These are phyloP conservation scores for Macroglossus sobrinus DNA, from an alignment of 2,113 vertebrate species.

Conservation along the genomic window DNA sequence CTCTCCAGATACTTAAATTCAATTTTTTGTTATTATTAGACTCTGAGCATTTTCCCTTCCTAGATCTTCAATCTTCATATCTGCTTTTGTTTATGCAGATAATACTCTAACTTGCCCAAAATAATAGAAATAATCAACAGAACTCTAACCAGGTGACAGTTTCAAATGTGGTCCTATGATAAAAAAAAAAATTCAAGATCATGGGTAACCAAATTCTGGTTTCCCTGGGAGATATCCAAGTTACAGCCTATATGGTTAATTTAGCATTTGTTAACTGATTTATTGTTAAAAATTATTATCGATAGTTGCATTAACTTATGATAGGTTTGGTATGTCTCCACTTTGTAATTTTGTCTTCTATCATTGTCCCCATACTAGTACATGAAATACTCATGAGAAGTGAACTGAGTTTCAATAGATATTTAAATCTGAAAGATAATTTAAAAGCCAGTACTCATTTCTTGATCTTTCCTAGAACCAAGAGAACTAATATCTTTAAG, in stretches of 20 bases:
- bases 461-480: neutral
- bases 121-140: neutral
- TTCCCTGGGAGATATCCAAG: neutral
- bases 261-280: neutral
- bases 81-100: neutral
- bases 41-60: neutral
- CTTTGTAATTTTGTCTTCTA: neutral
- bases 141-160: neutral
- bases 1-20: neutral
- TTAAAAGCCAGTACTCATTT: neutral
- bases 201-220: neutral
- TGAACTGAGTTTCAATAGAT: neutral
- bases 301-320: neutral
- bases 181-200: neutral
- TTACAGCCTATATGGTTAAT: neutral
- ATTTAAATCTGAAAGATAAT: neutral
- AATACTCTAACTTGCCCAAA: neutral
- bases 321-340: neutral
- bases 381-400: neutral
- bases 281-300: neutral
- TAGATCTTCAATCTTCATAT: neutral
- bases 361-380: too few relatives aligned
- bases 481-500: neutral
- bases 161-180: neutral
- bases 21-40: neutral